Evolutionary conservation across 1,140 invertebrate species (phyloP).

Genomic region (Stegodyphus mimosarum): DNA sequence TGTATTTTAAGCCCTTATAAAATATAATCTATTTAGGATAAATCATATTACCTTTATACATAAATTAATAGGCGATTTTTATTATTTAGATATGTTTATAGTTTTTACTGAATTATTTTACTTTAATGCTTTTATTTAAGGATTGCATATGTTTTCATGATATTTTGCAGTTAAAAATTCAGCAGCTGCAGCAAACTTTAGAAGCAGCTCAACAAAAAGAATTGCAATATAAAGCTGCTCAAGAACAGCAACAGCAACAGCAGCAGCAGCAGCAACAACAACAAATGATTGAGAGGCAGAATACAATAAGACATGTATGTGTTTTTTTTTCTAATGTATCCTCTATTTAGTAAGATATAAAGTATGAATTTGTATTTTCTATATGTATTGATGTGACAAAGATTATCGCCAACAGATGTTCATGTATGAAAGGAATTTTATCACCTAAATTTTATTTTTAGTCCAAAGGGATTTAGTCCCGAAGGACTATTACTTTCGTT

Average conservation of each 20-base stretch:
- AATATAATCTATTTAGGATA: too few relatives aligned
- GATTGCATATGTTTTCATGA: neutral
- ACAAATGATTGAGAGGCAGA: slow-evolving; percentile 48
- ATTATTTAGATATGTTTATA: neutral
- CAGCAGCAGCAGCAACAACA: slow-evolving; percentile 32
- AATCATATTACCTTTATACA: too few relatives aligned
- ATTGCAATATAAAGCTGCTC: slow-evolving; percentile 77
- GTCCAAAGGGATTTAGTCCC: too few relatives aligned
- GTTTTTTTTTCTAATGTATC: neutral
- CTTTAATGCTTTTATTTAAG: neutral
- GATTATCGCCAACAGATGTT: too few relatives aligned
- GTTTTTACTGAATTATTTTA: neutral
- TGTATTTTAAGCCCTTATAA: too few relatives aligned
- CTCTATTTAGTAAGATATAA: too few relatives aligned
- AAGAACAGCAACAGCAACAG: slow-evolving; percentile 58
- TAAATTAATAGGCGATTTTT: too few relatives aligned
- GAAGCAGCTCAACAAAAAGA: slow-evolving; percentile 83
- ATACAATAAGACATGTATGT: slow-evolving; percentile 42
- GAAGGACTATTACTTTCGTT: too few relatives aligned
- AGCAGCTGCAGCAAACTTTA: slow-evolving; percentile 78
- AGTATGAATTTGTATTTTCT: too few relatives aligned
- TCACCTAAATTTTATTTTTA: too few relatives aligned
- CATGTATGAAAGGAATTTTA: too few relatives aligned
- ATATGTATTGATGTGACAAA: too few relatives aligned
- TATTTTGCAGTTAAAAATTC: slow-evolving; percentile 70